Base-by-base conservation (phyloP, 2,797 vertebrate genomes). In the Lutjanus argentimaculatus region DNA sequence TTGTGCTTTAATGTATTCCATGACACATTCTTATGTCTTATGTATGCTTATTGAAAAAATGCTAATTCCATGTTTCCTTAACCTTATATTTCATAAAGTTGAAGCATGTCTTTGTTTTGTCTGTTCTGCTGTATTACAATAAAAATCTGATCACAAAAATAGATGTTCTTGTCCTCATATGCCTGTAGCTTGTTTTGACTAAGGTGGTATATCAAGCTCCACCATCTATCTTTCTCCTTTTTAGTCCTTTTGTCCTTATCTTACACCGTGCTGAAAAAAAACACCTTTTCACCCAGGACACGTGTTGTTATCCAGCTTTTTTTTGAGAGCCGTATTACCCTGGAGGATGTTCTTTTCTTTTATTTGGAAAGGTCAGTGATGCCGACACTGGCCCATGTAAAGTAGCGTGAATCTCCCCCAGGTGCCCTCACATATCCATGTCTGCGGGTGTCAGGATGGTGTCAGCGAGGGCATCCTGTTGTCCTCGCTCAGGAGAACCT, bases 391-490 rank as follows among this genome's bases (percentile, higher is more conserved):
- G 22, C 43, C 76, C 72, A 75, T 80, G 78, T 70, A 67, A 79
- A 82, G 80, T 1, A 82, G 67, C 59, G 65, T 6, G 64, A 69
- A 52, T 89, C 63, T 75, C 69, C 77, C 80, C 72, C 87, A 86
- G 81, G 79, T 91, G 84, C 79, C 80, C 49, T 82, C 42, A 3
- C 57, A 2, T 82, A 82, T 89, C 86, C 72, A 82, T 91, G 85
- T 90, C 86, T 82, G 67, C 2, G 68, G 61, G 85, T 83, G 82
- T 76, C n/a, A 71, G 63, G 78, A 80, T 57, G 84, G 65, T 84
- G 90, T 89, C 81, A 87, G 66, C 15, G 1, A 72, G 70, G 73
- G 63, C 88, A 85, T 94, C 93, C 93, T 93, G 93, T 94, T 92
- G 90, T 89, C 85, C 71, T 55, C 12, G 68, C 82, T 88, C 75